These are phyloP conservation scores for Hippoglossus hippoglossus DNA, from an alignment of 2,797 vertebrate genomes.

Conservation along the genomic window DNA sequence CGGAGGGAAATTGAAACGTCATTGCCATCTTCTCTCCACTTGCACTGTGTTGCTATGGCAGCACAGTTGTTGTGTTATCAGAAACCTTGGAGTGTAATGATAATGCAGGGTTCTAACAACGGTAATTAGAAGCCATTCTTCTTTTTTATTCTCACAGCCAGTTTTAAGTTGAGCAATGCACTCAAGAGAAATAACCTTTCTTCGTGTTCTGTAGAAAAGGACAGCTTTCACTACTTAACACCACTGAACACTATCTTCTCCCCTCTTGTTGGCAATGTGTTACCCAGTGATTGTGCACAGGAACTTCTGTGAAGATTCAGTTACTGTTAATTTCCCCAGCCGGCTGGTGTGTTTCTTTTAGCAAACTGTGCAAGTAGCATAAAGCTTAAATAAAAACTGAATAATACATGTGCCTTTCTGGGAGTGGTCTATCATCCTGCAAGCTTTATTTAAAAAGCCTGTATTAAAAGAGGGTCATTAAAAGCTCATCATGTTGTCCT, in stretches of 20 bases:
- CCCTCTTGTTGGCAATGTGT: slow-evolving; percentile 41
- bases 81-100: slow-evolving; percentile 70
- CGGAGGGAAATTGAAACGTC: slow-evolving; percentile 12
- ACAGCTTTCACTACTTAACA: slow-evolving; percentile 22
- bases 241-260: slow-evolving; percentile 12
- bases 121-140: slow-evolving; percentile 66
- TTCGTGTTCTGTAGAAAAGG: slow-evolving; percentile 20
- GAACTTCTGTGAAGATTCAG: slow-evolving; percentile 47
- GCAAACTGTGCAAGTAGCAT: slow-evolving; percentile 24
- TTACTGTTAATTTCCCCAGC: slow-evolving; percentile 51
- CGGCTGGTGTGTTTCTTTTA: slow-evolving; percentile 41
- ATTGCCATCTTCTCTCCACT: slow-evolving; percentile 30
- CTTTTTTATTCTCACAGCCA: slow-evolving; percentile 14
- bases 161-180: slow-evolving; percentile 25
- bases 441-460: slow-evolving; percentile 34
- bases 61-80: slow-evolving; percentile 70
- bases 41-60: slow-evolving; percentile 69
- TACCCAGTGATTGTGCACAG: slow-evolving; percentile 44
- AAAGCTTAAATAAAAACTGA: slow-evolving; percentile 3
- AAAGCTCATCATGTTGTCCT: slow-evolving; percentile 49
- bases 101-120: slow-evolving; percentile 61
- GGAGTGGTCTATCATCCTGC: slow-evolving; percentile 23
- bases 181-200: slow-evolving; percentile 31
- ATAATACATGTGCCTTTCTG: slow-evolving; percentile 49
- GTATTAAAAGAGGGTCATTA: slow-evolving; percentile 44